These are phyloP conservation scores for Bradypodion ventrale DNA, from an alignment of 2,797 vertebrate genomes.

Conservation along the genomic window DNA sequence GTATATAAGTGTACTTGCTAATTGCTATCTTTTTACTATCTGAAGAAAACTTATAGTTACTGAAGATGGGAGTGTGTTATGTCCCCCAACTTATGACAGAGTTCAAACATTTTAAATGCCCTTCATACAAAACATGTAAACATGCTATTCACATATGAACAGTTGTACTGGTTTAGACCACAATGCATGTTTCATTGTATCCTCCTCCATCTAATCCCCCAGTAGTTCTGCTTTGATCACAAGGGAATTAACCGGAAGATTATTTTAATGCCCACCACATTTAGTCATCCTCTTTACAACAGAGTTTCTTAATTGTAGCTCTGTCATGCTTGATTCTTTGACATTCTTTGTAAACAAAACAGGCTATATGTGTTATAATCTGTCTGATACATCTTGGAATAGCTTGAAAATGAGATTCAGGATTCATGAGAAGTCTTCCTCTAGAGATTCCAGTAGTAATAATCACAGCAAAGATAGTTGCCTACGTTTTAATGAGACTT, in stretches of 20 bases:
- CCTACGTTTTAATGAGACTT: constrained; percentile 43
- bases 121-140: constrained; percentile 30
- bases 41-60: constrained; percentile 39
- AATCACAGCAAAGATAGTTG: neutral
- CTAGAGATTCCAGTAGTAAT: constrained; percentile 5
- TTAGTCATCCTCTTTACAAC: no score
- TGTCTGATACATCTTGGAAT: constrained; percentile 18
- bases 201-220: constrained; percentile 15
- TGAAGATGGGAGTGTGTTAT: neutral
- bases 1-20: no score
- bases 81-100: constrained; percentile 38
- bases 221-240: constrained; percentile 2
- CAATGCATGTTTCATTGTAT: neutral
- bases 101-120: constrained; percentile 24
- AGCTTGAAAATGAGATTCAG: constrained; percentile 43
- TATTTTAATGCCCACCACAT: neutral
- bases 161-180: neutral
- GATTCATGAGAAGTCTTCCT: constrained; percentile 6
- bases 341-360: constrained; percentile 26
- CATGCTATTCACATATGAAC: neutral
- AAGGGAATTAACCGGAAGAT: neutral
- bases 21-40: no score
- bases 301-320: constrained; percentile 6
- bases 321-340: constrained; percentile 14
- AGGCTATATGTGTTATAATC: constrained; percentile 27